A percentile compares a stretch with the other conserved stretches of the same genome.
phyloP scores from a whole-genome alignment of 2,113 vertebrate species.

The Sinocyclocheilus anshuiensis region DNA sequence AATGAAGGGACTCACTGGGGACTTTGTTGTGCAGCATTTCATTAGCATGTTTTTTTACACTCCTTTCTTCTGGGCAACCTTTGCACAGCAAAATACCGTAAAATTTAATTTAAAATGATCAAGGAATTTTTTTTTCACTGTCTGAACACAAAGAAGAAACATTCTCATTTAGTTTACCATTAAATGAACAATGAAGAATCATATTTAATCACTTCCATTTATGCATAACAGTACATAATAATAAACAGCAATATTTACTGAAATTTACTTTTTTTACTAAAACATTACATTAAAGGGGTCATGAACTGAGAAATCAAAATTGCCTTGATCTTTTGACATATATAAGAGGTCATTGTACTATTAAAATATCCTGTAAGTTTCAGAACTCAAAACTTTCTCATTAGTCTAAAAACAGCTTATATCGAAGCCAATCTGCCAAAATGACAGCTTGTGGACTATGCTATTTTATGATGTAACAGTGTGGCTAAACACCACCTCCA shows the following conservation, averaged over 20 bases:
- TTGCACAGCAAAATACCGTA: background rate
- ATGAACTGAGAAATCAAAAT: too few species aligned
- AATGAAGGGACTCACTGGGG: conserved; percentile 14
- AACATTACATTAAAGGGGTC: too few species aligned
- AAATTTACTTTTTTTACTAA: too few species aligned
- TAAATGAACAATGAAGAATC: background rate
- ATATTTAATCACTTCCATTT: background rate
- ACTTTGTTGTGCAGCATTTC: conserved; percentile 26
- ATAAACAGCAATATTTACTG: background rate
- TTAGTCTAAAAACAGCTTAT: too few species aligned
- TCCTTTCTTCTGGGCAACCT: background rate
- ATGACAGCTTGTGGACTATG: too few species aligned
- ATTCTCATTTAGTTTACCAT: background rate
- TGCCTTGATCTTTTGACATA: too few species aligned
- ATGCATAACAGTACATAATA: background rate
- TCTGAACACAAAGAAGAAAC: background rate
- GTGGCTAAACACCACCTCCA: too few species aligned
- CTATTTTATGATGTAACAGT: too few species aligned
- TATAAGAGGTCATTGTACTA: too few species aligned
- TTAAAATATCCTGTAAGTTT: too few species aligned
- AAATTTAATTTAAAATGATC: background rate
- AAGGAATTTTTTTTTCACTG: background rate
- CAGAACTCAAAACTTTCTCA: too few species aligned
- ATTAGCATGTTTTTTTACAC: conserved; percentile 10
- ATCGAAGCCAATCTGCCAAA: too few species aligned